A percentile compares a stretch with the other conserved stretches of the same genome.
phyloP scores from a whole-genome alignment of 2,888 invertebrate genomes.

The Calameuta pallipes region DNA sequence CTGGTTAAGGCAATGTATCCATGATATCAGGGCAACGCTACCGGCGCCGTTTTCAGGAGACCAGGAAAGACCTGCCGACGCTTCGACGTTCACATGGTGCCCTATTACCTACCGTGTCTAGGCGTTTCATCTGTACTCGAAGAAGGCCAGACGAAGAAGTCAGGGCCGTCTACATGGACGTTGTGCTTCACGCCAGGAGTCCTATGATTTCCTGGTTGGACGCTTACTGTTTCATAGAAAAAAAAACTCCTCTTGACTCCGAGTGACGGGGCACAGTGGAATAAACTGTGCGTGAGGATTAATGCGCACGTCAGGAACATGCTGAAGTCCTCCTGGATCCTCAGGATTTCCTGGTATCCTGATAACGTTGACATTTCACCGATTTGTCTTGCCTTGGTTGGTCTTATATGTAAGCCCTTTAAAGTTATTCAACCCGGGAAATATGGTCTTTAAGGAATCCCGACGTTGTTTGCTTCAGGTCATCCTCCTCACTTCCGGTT shows the following conservation, averaged over 20 bases:
- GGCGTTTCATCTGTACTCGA: slow-evolving; percentile 26
- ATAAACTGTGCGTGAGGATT: too few relatives aligned
- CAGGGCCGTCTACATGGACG: neutral
- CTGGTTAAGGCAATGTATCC: too few relatives aligned
- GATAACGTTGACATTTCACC: slow-evolving; percentile 52
- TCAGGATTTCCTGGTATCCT: slow-evolving; percentile 39
- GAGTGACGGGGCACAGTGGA: too few relatives aligned
- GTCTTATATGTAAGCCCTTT: neutral
- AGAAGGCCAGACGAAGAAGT: slow-evolving; percentile 11
- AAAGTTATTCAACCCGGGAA: too few relatives aligned
- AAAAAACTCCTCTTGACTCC: neutral
- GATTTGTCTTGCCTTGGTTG: slow-evolving; percentile 52
- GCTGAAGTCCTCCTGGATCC: too few relatives aligned
- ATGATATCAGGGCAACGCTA: slow-evolving; percentile 21
- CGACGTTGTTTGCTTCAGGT: too few relatives aligned
- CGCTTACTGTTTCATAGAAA: slow-evolving; percentile 1
- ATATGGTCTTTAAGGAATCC: too few relatives aligned
- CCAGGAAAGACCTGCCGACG: slow-evolving; percentile 23
- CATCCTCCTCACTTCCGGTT: too few relatives aligned
- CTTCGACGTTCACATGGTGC: slow-evolving; percentile 29
- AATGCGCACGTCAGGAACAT: too few relatives aligned
- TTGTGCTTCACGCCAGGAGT: neutral
- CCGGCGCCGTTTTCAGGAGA: slow-evolving; percentile 29
- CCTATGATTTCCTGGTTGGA: slow-evolving; percentile 8
- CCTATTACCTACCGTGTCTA: slow-evolving; percentile 38